These are phyloP conservation scores for Microcebus lehilahytsara DNA, from an alignment of 2,113 vertebrate genomes.

Conservation along the genomic window DNA sequence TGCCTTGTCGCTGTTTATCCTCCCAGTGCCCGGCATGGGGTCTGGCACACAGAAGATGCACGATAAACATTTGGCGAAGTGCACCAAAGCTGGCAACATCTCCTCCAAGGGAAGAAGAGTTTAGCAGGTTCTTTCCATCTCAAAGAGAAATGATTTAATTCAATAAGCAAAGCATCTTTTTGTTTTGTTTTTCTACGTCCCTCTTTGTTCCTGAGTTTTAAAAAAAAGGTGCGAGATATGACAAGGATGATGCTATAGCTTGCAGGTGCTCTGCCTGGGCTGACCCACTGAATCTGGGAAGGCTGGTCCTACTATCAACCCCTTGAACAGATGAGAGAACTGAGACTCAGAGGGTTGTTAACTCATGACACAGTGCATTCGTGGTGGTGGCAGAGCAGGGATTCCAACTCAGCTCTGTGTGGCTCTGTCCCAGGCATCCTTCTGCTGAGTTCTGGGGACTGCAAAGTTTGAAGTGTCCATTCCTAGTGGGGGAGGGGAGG, in stretches of 20 bases:
- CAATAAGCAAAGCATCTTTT: background rate
- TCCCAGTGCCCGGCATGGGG: background rate
- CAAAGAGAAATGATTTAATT: background rate
- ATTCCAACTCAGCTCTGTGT: background rate
- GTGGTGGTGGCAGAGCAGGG: background rate
- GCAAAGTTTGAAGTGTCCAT: background rate
- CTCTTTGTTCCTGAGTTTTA: background rate
- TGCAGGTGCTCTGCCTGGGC: background rate
- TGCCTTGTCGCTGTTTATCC: background rate
- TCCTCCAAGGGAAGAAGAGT: background rate
- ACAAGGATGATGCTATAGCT: background rate
- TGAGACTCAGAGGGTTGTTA: background rate
- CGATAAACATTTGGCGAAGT: background rate
- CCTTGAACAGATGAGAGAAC: background rate
- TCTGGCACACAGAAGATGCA: background rate
- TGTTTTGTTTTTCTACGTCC: background rate
- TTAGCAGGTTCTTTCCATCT: background rate
- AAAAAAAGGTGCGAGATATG: background rate
- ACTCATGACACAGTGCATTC: too few relatives aligned
- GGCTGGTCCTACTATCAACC: background rate
- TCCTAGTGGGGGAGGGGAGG: background rate
- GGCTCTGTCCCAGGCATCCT: background rate
- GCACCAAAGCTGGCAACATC: background rate
- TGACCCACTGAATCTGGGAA: background rate
- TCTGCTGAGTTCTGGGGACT: background rate